Conservation (phyloP, 2,888 invertebrate species). For the Steinernema scapterisci region DNA sequence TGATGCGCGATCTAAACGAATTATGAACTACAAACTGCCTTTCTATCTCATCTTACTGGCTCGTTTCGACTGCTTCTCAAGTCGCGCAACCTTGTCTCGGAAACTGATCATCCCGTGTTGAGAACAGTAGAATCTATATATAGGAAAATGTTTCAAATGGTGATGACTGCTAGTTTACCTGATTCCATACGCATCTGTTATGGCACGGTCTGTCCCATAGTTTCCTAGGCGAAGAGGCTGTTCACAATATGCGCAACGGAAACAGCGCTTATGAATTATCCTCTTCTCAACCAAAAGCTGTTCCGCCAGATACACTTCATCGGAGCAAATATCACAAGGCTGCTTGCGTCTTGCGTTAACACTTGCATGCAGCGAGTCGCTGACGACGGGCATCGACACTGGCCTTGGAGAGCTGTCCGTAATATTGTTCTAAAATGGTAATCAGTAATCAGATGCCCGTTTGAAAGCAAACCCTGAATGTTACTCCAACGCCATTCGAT, state of each 20-base stretch:
- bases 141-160: neutral
- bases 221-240: constrained; percentile 51
- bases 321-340: constrained; percentile 40
- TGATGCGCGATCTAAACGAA: constrained; percentile 29
- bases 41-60: neutral
- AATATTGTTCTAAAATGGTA: neutral
- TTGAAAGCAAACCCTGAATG: constrained; percentile 36
- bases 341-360: constrained; percentile 34
- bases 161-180: constrained; percentile 33
- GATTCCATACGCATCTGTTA: constrained; percentile 42
- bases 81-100: constrained; percentile 45
- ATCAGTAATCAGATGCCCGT: neutral
- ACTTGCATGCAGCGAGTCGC: constrained; percentile 36
- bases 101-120: constrained; percentile 44
- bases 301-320: constrained; percentile 57
- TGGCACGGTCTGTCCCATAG: constrained; percentile 43
- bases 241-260: constrained; percentile 53
- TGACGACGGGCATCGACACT: constrained; percentile 3
- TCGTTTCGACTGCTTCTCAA: constrained; percentile 37
- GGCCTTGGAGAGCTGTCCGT: constrained; percentile 7
- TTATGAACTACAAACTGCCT: neutral
- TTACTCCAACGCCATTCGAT: constrained; percentile 23
- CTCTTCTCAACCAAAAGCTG: constrained; percentile 47
- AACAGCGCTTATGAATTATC: constrained; percentile 49
- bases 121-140: constrained; percentile 46